These are phyloP conservation scores for Dicyrtoma fusca DNA, from an alignment of 2,888 invertebrate genomes.

Conservation along the genomic window DNA sequence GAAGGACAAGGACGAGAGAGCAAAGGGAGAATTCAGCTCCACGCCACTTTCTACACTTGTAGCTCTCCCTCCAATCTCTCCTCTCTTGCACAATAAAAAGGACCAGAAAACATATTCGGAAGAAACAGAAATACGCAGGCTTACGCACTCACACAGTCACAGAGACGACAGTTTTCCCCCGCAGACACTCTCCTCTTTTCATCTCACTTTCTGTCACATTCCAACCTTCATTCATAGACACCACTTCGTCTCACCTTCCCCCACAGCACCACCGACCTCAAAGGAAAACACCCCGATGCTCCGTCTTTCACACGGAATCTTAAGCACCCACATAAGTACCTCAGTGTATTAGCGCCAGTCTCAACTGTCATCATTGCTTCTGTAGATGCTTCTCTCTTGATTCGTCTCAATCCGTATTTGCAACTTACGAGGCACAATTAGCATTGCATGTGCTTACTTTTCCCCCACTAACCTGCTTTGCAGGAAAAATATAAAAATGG, in stretches of 20 bases:
- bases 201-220: background rate
- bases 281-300: no score
- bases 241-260: background rate
- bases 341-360: no score
- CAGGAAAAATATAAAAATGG: conserved; percentile 15
- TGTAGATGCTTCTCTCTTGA: no score
- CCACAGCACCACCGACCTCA: background rate
- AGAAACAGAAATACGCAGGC: conserved; percentile 28
- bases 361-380: no score
- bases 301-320: no score
- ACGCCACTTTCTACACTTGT: no score
- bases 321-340: no score
- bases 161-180: no score
- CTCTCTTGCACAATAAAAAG: background rate
- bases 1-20: background rate
- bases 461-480: conserved; percentile 34
- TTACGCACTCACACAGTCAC: conserved; percentile 13
- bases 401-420: no score
- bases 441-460: background rate
- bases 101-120: conserved; percentile 21
- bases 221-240: background rate
- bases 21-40: no score
- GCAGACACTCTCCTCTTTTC: background rate
- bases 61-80: no score
- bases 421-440: no score